Base-by-base conservation (phyloP, 2,888 invertebrate species). In the Brachynemurus nebulosus region DNA sequence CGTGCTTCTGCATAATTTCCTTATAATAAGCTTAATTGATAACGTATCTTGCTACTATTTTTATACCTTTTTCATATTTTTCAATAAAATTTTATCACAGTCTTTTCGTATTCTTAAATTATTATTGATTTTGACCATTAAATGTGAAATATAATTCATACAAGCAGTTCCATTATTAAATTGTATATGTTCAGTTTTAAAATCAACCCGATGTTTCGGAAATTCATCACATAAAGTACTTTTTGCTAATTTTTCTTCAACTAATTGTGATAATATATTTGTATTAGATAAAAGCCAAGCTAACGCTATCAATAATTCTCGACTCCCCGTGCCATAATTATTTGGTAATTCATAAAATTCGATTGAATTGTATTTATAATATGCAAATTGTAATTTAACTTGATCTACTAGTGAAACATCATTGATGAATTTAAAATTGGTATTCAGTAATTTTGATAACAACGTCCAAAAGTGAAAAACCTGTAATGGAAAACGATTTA, bases 221-320 rank as follows among this genome's bases (percentile, higher is more conserved):
- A 37, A 37, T 18, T 37, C 37, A 20, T 37, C 6, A 4, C 17
- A 4, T 3, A 37, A 17, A 7, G 37, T n/a, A 8, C 6, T 20
- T 1, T 18, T n/a, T n/a, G 19, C 8, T 18, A 37, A 19, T 37
- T 37, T 37, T 2, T 9, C 7, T 37, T 37, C 37, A 11, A 37
- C 37, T 8, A 37, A 19, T n/a, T 19, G 7, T 37, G 18, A 9
- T 9, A 37, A 37, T 17, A 19, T n/a, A 19, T 37, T 37, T 37
- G 19, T 37, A 38, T 60, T 56, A 35, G 57, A 54, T 17, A 66
- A 43, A 11, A 66, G 44, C 61, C 62, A 66, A 14, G 58, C 55
- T 18, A 66, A 50, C 8, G 64, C 63, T 36, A 66, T 44, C 37
- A 66, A 52, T 34, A 64, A 52, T 47, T 59, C 58, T 47, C 60